These are phyloP conservation scores for Sepioteuthis lessoniana DNA, from an alignment of 2,888 invertebrate genomes.

Conservation along the genomic window DNA sequence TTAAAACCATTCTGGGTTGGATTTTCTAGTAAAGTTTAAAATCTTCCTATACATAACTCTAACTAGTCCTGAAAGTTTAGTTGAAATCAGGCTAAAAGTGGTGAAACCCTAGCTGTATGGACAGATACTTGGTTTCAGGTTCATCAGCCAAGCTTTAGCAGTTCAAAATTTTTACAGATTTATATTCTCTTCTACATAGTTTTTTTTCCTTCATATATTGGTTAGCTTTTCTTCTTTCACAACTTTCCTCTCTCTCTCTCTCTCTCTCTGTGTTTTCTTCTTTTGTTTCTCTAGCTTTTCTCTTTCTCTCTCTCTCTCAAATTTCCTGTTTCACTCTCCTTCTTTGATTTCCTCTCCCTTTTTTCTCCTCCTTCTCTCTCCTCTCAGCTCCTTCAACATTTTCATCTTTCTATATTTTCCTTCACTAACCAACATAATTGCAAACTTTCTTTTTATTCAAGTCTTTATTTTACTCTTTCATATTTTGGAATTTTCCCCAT, in stretches of 20 bases:
- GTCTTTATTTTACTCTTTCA: neutral
- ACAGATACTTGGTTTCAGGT: no score
- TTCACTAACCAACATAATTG: neutral
- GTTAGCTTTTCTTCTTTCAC: neutral
- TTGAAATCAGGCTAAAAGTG: no score
- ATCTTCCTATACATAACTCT: no score
- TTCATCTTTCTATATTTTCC: neutral
- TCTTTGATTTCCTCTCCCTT: neutral
- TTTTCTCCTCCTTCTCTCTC: neutral
- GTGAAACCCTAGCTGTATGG: no score
- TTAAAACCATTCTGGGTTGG: no score
- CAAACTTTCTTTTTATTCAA: neutral
- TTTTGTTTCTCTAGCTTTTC: neutral
- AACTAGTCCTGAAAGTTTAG: no score
- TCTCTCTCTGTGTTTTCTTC: neutral
- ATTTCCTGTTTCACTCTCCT: no score
- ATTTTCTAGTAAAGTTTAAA: no score
- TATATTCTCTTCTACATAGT: accelerated
- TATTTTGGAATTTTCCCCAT: neutral
- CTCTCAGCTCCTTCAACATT: neutral
- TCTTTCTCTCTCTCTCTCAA: neutral
- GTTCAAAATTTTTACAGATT: neutral
- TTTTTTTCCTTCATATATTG: neutral
- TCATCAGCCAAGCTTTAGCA: no score
- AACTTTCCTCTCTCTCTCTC: neutral